A percentile compares a stretch with the other conserved stretches of the same genome.
Conservation (phyloP, 2,797 vertebrate species). For the Pachyuromys duprasi region DNA sequence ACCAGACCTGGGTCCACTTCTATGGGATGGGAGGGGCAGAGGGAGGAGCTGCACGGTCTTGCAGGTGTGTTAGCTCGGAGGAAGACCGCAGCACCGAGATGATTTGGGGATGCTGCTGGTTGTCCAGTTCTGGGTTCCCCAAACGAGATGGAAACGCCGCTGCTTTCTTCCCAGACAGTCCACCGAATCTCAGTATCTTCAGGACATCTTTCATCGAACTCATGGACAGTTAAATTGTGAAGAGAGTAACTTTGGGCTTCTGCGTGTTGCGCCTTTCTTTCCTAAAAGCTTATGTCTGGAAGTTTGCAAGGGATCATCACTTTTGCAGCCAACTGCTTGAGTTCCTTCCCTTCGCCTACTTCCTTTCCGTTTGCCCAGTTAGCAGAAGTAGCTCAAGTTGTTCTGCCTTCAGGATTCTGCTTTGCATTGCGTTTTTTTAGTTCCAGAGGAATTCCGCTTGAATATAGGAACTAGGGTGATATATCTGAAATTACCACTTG, state of each 20-base stretch:
- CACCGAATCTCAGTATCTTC: background rate
- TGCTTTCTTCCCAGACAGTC: conserved; percentile 22
- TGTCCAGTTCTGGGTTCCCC: conserved; percentile 6
- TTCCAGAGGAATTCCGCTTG: conserved; percentile 35
- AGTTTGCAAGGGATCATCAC: background rate
- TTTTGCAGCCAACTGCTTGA: conserved; percentile 39
- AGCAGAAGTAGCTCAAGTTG: conserved; percentile 74
- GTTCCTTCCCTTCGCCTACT: conserved; percentile 74
- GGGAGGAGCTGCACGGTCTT: background rate
- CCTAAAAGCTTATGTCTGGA: background rate
- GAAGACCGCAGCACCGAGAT: background rate
- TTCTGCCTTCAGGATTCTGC: conserved; percentile 19
- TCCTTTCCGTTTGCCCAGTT: conserved; percentile 73
- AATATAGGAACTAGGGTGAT: background rate
- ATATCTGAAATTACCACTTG: conserved; percentile 27
- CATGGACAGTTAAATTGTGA: background rate
- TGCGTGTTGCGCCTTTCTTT: background rate
- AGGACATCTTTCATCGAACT: background rate
- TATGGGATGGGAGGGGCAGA: background rate
- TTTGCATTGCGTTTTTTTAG: conserved; percentile 30
- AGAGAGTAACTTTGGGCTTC: conserved; percentile 53
- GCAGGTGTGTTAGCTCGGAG: conserved; percentile 55
- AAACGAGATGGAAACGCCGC: conserved; percentile 11
- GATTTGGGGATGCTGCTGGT: background rate
- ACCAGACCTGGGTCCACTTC: background rate